Conservation (phyloP, 2,113 vertebrate genomes). For the Ranitomeya imitator region DNA sequence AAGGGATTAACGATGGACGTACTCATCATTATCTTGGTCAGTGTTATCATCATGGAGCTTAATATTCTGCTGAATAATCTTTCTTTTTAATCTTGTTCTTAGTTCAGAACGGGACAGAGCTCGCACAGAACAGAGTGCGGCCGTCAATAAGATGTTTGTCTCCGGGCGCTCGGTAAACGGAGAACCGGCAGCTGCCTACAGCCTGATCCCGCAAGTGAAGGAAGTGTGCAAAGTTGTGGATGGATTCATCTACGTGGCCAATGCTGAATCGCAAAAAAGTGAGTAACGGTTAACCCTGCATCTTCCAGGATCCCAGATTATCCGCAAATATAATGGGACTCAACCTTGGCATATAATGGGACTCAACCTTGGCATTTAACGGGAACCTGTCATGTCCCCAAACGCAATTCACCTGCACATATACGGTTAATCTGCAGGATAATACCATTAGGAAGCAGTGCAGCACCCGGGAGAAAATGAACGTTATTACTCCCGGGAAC, state of each 20-base stretch:
- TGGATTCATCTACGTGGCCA: conserved; percentile 93
- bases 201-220: conserved; percentile 83
- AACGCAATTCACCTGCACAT: no score
- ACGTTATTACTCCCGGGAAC: no score
- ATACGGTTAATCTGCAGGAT: no score
- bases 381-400: no score
- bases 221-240: conserved; percentile 86
- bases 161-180: conserved; percentile 65
- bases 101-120: conserved; percentile 88
- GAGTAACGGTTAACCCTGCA: conserved; percentile 52
- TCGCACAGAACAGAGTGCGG: conserved; percentile 74
- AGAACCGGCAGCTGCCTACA: conserved; percentile 70
- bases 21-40: no score
- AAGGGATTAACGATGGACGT: no score
- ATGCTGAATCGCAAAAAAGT: conserved; percentile 84
- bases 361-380: no score
- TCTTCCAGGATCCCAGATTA: neutral
- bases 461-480: no score
- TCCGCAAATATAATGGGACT: neutral
- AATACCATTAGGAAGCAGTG: no score
- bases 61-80: neutral
- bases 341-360: no score
- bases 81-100: conserved; percentile 48
- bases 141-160: conserved; percentile 85
- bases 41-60: neutral